Percentiles rank a stretch among this genome's conserved stretches.
Evolutionary conservation across 2,888 invertebrate species (phyloP).

Genomic region (Patella caerulea): DNA sequence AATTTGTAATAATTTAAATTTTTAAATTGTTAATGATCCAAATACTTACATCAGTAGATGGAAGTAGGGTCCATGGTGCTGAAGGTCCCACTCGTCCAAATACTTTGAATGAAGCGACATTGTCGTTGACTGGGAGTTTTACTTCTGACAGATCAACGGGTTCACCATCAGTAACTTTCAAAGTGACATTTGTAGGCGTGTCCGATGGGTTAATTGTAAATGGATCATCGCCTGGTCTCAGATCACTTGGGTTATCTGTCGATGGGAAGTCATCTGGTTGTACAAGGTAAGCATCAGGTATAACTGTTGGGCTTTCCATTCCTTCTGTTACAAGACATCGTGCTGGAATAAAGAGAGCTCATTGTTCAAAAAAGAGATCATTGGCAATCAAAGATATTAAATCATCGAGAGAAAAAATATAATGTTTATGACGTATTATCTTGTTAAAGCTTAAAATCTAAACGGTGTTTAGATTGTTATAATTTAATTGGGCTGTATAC

Average conservation of each 20-base stretch:
- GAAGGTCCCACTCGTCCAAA: too few relatives aligned
- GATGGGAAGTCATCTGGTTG: background rate
- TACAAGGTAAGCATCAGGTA: background rate
- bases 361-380: too few relatives aligned
- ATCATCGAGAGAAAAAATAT: too few relatives aligned
- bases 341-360: background rate
- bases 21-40: too few relatives aligned
- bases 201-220: background rate
- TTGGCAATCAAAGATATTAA: too few relatives aligned
- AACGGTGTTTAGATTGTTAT: too few relatives aligned
- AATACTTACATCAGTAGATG: too few relatives aligned
- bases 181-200: background rate
- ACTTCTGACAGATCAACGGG: slow-evolving; percentile 5
- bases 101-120: background rate
- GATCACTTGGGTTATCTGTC: background rate
- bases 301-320: slow-evolving; percentile 3
- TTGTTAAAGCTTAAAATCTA: too few relatives aligned
- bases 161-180: background rate
- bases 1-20: too few relatives aligned
- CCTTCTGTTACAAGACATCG: background rate
- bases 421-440: too few relatives aligned
- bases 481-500: too few relatives aligned
- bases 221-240: background rate
- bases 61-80: too few relatives aligned
- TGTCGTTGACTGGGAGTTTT: background rate